Conservation (phyloP, 2,113 vertebrate species). For the Ophthalmolycus amberensis region DNA sequence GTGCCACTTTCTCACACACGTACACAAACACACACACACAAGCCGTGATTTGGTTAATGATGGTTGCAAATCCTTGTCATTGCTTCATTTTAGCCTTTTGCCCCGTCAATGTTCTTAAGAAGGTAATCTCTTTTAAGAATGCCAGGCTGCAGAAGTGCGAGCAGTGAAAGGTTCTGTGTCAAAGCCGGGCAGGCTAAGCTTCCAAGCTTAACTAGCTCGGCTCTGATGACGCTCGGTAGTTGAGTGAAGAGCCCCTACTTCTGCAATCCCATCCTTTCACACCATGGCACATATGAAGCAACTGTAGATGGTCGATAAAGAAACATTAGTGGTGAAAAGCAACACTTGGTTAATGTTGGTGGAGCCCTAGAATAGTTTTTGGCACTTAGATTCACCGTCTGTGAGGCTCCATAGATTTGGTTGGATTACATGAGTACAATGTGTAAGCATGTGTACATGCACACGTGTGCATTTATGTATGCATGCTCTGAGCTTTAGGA, state of each 20-base stretch:
- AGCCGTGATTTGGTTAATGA: conserved; percentile 26
- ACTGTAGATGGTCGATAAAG: conserved; percentile 45
- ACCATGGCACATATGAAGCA: background rate
- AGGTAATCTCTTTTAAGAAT: conserved; percentile 66
- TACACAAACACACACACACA: conserved; percentile 5
- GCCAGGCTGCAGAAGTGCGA: conserved; percentile 48
- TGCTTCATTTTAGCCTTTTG: conserved; percentile 65
- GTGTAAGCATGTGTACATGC: background rate
- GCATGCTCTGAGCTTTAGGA: background rate
- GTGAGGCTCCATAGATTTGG: conserved; percentile 19
- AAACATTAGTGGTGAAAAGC: conserved; percentile 27
- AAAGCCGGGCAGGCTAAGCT: conserved; percentile 43
- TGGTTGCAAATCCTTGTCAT: conserved; percentile 51
- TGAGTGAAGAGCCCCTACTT: conserved; percentile 38
- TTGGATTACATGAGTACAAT: conserved; percentile 30
- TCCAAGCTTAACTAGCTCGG: conserved; percentile 38
- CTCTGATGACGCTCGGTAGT: conserved; percentile 30
- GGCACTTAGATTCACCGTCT: conserved; percentile 13
- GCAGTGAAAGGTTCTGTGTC: conserved; percentile 56
- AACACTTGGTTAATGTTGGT: conserved; percentile 25
- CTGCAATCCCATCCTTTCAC: conserved; percentile 50
- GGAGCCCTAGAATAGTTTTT: conserved; percentile 22
- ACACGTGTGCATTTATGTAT: conserved; percentile 4
- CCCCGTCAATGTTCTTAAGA: conserved; percentile 55
- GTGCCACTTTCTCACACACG: background rate